phyloP scores from a whole-genome alignment of 1,140 invertebrate species.

The Hermetia illucens region DNA sequence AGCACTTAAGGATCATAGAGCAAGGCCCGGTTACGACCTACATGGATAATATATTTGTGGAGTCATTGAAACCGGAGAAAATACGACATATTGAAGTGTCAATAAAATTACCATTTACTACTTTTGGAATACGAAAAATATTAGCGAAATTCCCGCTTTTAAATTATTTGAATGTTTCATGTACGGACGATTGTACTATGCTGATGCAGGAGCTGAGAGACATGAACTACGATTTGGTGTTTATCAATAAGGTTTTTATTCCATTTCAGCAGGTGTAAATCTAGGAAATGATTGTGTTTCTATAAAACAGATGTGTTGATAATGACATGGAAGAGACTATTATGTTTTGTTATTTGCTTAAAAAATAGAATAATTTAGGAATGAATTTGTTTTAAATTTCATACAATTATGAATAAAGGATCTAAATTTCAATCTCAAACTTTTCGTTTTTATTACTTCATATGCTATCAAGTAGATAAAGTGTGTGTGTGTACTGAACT shows the following conservation, averaged over 20 bases:
- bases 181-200: neutral
- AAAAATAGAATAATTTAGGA: no score
- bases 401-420: no score
- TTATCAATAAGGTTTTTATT: conserved; percentile 1
- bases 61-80: neutral
- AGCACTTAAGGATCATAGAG: neutral
- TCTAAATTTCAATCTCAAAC: no score
- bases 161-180: conserved; percentile 1
- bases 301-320: no score
- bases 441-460: no score
- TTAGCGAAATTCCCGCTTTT: neutral
- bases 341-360: no score
- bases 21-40: neutral
- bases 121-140: neutral
- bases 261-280: neutral
- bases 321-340: no score
- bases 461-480: no score
- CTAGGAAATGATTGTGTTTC: no score
- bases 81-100: neutral
- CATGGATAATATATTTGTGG: neutral
- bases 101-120: neutral
- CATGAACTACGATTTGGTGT: neutral
- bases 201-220: neutral
- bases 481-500: no score
- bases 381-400: no score